phyloP scores from a whole-genome alignment of 2,797 vertebrate genomes.

The Dipus sagitta region DNA sequence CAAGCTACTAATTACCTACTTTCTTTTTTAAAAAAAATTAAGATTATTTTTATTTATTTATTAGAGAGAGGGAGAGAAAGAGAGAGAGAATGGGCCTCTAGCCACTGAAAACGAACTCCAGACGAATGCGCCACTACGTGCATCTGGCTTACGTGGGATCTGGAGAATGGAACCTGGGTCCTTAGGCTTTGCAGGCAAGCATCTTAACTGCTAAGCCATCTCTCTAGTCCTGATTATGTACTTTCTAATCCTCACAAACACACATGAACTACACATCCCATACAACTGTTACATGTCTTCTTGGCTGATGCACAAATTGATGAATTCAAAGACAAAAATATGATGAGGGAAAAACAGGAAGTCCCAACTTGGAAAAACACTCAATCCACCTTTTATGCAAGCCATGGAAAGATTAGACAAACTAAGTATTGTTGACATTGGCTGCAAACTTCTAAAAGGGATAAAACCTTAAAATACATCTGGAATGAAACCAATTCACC shows the following conservation, averaged over 20 bases:
- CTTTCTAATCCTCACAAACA: slow-evolving; percentile 38
- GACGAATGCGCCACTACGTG: too few relatives aligned
- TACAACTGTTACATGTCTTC: slow-evolving; percentile 35
- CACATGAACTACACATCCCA: not conserved
- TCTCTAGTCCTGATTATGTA: not conserved
- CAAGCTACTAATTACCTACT: not conserved
- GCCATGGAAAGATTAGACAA: slow-evolving; percentile 80
- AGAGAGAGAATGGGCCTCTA: too few relatives aligned
- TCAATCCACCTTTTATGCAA: slow-evolving; percentile 72
- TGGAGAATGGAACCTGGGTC: too few relatives aligned
- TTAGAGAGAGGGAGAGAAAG: too few relatives aligned
- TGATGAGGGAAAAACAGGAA: slow-evolving; percentile 82
- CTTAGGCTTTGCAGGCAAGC: too few relatives aligned
- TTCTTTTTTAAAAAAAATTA: too few relatives aligned
- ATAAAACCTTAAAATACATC: slow-evolving; percentile 73
- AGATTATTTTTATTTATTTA: too few relatives aligned
- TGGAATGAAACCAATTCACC: slow-evolving; percentile 65
- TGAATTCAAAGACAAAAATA: slow-evolving; percentile 80
- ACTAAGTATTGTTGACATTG: slow-evolving; percentile 78
- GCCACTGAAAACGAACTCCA: too few relatives aligned
- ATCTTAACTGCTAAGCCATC: too few relatives aligned
- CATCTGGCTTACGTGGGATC: too few relatives aligned
- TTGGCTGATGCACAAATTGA: slow-evolving; percentile 63
- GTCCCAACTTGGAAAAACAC: slow-evolving; percentile 73
- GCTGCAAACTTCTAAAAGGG: slow-evolving; percentile 65